These are phyloP conservation scores for Leptodactylus fuscus DNA, from an alignment of 2,113 vertebrate species.

Conservation along the genomic window DNA sequence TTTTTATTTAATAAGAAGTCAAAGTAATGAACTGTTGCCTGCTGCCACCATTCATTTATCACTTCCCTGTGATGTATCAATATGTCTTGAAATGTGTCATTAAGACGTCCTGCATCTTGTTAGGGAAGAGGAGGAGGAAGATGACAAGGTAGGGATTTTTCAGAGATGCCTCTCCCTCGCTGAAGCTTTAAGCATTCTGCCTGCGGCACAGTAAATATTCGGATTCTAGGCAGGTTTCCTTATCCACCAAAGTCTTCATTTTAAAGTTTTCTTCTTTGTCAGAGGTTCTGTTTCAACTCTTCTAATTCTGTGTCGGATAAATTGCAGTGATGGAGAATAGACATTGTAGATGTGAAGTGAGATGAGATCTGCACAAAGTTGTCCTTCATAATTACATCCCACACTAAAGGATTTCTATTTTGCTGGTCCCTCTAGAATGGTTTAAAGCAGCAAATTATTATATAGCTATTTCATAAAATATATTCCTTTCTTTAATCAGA, in stretches of 20 bases:
- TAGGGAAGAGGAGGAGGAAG: not conserved
- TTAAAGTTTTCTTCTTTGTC: not conserved
- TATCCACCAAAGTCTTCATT: not conserved
- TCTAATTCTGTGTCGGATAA: not conserved
- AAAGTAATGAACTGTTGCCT: not conserved
- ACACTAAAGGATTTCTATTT: slow-evolving; percentile 25
- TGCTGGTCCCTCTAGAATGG: slow-evolving; percentile 11
- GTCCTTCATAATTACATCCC: slow-evolving; percentile 32
- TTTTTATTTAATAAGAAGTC: not conserved
- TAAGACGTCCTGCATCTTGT: not conserved
- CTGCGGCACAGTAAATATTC: not conserved
- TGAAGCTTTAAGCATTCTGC: not conserved
- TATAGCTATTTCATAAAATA: slow-evolving; percentile 73
- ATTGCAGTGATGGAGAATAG: slow-evolving; percentile 28
- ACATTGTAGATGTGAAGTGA: slow-evolving; percentile 30
- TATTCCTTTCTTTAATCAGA: slow-evolving; percentile 80
- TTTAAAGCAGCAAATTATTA: slow-evolving; percentile 57
- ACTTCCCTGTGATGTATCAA: not conserved
- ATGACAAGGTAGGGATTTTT: not conserved
- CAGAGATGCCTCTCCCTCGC: not conserved
- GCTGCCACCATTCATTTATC: not conserved
- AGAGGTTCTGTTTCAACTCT: not conserved
- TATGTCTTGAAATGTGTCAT: not conserved
- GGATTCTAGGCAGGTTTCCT: not conserved
- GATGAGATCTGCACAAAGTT: slow-evolving; percentile 15